Evolutionary conservation across 2,888 invertebrate species (phyloP), one percentile per base, ranked within the genome.

Genomic region (Drosophila pegasa): DNA sequence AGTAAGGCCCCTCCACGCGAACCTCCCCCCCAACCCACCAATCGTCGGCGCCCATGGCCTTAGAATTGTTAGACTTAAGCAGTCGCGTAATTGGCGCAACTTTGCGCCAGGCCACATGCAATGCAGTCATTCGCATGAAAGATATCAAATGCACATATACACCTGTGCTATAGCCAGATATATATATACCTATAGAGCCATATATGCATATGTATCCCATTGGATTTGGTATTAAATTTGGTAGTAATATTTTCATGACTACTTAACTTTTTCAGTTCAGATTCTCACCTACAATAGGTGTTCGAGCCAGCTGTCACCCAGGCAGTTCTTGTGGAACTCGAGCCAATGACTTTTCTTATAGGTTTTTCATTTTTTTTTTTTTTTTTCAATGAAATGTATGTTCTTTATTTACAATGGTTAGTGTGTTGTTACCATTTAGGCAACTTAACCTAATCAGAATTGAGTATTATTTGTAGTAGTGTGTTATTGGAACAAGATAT

Each of bases 61-160:
- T 62, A 18, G 48, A 18, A 14, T 18, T 20, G 25, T 48, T n/a
- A 18, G 18, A 62, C 33, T 62, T 50, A 41, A 61, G 40, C 25
- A 29, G 62, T 62, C 62, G 62, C 27, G 14, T 29, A 48, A 61
- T 62, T 62, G 62, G 27, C 62, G 16, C 8, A 20, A 61, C 37
- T 59, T 27, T 61, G 25, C n/a, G 33, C 27, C 37, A n/a, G 38
- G 27, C 50, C 50, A 38, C 58, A 58, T 31, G 45, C 60, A 57
- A 37, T 45, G 60, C 43, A 25, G 9, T 45, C 37, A 38, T 45
- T 38, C 41, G 27, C 35, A 29, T 18, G 41, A 6, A 25, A 7
- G 3, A 14, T 40, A 33, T 41, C 33, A n/a, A 55, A 52, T 37
- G 50, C 22, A 14, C 50, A 50, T 38, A 18, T 2, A 29, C 29